phyloP scores from a whole-genome alignment of 2,888 invertebrate genomes.

The Orchesella flavescens region DNA sequence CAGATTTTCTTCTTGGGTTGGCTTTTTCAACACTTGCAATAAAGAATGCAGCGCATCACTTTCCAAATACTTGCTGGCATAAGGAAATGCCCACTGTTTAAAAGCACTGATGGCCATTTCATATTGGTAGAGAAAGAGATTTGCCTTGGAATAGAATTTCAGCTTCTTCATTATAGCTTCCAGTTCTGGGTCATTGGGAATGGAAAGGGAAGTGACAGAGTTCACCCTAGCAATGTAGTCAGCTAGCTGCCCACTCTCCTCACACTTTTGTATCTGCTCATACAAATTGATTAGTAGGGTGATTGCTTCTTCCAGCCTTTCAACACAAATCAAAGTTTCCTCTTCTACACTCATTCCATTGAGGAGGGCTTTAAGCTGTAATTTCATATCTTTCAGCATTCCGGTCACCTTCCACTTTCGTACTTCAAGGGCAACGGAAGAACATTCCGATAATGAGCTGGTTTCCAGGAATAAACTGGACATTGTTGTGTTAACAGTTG shows the following conservation, averaged over 20 bases:
- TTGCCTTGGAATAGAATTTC: slow-evolving; percentile 10
- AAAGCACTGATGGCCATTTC: background rate
- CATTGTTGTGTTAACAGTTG: too few species aligned
- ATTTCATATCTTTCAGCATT: background rate
- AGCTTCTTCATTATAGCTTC: background rate
- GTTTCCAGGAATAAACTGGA: too few species aligned
- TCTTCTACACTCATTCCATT: background rate
- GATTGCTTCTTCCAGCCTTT: slow-evolving; percentile 11
- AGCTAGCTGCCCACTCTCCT: background rate
- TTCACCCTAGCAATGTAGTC: slow-evolving; percentile 31
- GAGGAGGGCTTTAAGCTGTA: background rate
- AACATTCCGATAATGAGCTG: too few species aligned
- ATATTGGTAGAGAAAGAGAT: slow-evolving; percentile 1
- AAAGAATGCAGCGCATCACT: background rate
- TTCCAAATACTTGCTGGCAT: background rate
- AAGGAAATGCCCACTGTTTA: slow-evolving; percentile 34
- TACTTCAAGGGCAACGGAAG: background rate
- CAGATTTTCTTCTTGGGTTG: background rate
- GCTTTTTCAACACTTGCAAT: background rate
- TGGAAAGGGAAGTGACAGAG: background rate
- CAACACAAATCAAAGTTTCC: background rate
- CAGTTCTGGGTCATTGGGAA: slow-evolving; percentile 3
- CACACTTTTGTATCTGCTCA: background rate
- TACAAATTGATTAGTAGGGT: slow-evolving; percentile 4
- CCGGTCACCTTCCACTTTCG: background rate